These are phyloP conservation scores for Nesogale talazaci DNA, from an alignment of 2,113 vertebrate species.

Conservation along the genomic window DNA sequence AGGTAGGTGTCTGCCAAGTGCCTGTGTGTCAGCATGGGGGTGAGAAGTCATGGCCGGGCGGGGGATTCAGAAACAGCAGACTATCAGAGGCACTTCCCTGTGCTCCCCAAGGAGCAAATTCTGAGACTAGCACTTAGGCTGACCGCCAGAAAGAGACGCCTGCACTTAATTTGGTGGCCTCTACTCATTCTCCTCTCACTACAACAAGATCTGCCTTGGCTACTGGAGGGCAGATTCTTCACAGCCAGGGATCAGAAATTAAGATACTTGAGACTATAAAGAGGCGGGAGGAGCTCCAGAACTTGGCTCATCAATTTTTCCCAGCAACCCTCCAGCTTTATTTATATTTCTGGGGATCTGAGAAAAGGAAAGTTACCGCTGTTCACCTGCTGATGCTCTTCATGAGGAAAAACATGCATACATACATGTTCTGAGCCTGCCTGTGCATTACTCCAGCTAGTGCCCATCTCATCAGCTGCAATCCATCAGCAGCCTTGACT, in stretches of 20 bases:
- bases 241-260: background rate
- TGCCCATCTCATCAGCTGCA: background rate
- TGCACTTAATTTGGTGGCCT: background rate
- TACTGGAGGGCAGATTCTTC: background rate
- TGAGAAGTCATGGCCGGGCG: background rate
- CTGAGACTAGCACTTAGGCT: background rate
- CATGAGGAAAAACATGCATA: background rate
- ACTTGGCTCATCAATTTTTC: background rate
- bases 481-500: background rate
- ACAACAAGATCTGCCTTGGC: background rate
- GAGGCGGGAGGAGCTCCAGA: background rate
- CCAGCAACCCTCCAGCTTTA: background rate
- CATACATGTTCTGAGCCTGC: background rate
- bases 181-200: background rate
- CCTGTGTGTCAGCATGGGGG: background rate
- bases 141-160: background rate
- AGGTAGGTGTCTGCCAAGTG: slow-evolving; percentile 84
- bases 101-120: background rate
- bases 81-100: background rate
- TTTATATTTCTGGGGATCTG: background rate
- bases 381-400: too few species aligned
- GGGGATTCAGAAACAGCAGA: background rate
- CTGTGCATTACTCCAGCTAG: background rate
- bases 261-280: background rate
- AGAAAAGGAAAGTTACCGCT: background rate